Percentiles rank a stretch among this genome's conserved stretches.
Conservation (phyloP, 2,113 vertebrate species). For the Psephotus haematonotus region DNA sequence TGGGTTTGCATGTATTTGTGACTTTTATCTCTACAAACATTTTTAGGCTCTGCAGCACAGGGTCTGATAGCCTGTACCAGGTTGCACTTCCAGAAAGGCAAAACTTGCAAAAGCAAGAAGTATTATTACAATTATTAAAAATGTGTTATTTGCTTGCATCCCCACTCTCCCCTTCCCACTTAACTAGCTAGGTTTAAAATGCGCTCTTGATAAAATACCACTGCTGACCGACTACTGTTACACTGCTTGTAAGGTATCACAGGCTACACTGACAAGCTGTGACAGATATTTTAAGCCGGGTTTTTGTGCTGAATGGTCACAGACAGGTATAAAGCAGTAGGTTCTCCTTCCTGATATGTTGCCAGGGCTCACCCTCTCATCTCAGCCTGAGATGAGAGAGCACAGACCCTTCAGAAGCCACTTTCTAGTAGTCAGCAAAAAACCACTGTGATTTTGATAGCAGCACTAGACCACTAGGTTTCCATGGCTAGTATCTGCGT, state of each 20-base stretch:
- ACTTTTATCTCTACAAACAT: neutral
- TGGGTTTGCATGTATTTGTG: neutral
- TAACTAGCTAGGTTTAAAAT: neutral
- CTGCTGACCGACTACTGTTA: neutral
- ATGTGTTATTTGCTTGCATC: neutral
- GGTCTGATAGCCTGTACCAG: neutral
- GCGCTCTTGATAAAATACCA: neutral
- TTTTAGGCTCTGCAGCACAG: neutral
- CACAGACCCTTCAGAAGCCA: neutral
- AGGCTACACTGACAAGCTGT: neutral
- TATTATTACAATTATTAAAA: neutral
- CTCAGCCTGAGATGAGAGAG: neutral
- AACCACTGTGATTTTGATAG: neutral
- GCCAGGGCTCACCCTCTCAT: neutral
- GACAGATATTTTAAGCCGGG: neutral
- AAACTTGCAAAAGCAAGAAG: neutral
- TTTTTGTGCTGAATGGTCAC: neutral
- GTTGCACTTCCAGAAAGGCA: neutral
- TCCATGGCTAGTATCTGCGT: neutral
- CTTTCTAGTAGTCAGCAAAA: neutral
- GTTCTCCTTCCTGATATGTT: neutral
- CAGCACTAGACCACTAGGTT: neutral
- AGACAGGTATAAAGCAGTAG: neutral
- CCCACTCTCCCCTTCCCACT: accelerated
- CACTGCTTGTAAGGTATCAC: neutral